A percentile compares a stretch with the other conserved stretches of the same genome.
Conservation (phyloP, 1,140 invertebrate species). For the Formica exsecta region DNA sequence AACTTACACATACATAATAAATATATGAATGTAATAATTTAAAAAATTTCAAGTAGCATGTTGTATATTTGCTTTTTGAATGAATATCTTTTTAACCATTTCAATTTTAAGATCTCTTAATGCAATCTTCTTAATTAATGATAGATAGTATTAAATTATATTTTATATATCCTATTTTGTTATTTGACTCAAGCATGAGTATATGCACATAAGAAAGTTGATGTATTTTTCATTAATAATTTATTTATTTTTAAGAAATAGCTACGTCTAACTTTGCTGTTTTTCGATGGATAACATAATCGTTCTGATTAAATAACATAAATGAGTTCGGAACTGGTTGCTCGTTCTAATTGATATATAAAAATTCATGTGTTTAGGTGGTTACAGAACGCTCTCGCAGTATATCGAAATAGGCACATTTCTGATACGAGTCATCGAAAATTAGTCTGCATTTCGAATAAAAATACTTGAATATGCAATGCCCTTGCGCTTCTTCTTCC, state of each 20-base stretch:
- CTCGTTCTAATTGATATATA: neutral
- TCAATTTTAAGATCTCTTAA: no score
- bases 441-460: neutral
- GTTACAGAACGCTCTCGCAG: neutral
- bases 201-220: neutral
- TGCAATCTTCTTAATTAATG: no score
- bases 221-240: neutral
- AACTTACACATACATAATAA: neutral
- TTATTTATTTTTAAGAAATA: conserved; percentile 17
- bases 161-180: no score
- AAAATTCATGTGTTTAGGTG: neutral
- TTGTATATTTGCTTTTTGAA: no score
- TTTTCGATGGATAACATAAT: neutral
- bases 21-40: conserved; percentile 17
- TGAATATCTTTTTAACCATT: no score
- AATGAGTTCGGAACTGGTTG: neutral
- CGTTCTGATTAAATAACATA: conserved; percentile 59
- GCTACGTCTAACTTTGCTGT: neutral
- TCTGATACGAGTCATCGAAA: neutral
- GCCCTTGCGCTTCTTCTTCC: conserved; percentile 59
- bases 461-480: conserved; percentile 48
- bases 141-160: no score
- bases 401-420: neutral
- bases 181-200: neutral
- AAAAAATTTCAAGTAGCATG: neutral